A percentile compares a stretch with the other conserved stretches of the same genome.
These are phyloP conservation scores for Diacarnus erythraeanus DNA, from an alignment of 37 sponge, comb jelly and placozoan genomes.

Conservation along the genomic window DNA sequence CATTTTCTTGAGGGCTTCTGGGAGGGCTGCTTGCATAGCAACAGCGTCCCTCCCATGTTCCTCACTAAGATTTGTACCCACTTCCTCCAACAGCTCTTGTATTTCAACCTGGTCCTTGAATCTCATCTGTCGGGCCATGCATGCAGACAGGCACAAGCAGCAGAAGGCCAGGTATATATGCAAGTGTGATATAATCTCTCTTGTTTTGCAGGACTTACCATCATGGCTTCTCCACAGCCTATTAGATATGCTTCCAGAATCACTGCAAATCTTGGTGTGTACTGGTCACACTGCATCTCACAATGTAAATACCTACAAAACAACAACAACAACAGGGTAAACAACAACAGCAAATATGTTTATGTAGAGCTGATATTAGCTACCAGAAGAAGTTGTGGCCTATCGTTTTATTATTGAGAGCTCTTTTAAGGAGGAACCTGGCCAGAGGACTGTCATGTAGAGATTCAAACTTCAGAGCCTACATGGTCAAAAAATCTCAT, in stretches of 20 bases:
- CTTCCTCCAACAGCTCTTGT: slow-evolving; percentile 25
- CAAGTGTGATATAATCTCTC: too few relatives aligned
- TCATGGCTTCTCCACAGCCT: slow-evolving; percentile 75
- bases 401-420: slow-evolving; percentile 71
- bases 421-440: slow-evolving; percentile 69
- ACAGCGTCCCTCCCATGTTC: background rate
- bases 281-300: slow-evolving; percentile 56
- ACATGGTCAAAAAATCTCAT: background rate
- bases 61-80: slow-evolving; percentile 14
- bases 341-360: background rate
- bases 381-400: slow-evolving; percentile 92
- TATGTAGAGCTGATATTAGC: background rate
- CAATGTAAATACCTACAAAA: slow-evolving; percentile 50
- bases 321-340: background rate
- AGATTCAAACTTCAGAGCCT: slow-evolving; percentile 90
- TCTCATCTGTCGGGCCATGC: slow-evolving; percentile 15
- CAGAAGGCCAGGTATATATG: too few relatives aligned
- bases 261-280: slow-evolving; percentile 42
- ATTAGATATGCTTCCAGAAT: slow-evolving; percentile 80
- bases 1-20: background rate
- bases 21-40: slow-evolving; percentile 40
- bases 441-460: slow-evolving; percentile 78
- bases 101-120: slow-evolving; percentile 26
- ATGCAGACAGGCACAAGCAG: too few relatives aligned
- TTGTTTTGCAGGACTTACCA: slow-evolving; percentile 66